These are phyloP conservation scores for Diorhabda carinulata DNA, from an alignment of 1,140 invertebrate species.

Conservation along the genomic window DNA sequence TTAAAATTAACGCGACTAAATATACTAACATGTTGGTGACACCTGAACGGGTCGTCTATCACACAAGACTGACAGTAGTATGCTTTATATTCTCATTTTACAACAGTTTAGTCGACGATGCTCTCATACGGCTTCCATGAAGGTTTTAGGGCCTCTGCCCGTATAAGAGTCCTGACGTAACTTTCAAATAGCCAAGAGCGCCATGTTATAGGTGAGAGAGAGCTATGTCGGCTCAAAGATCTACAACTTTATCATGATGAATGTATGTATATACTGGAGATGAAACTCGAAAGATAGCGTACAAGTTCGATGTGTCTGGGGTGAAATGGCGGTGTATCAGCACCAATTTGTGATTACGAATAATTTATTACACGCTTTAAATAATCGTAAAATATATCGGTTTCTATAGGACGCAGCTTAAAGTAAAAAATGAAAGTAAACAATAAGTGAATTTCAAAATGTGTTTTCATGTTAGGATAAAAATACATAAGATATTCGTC, in stretches of 20 bases:
- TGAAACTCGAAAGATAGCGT: neutral
- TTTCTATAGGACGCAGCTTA: too few relatives aligned
- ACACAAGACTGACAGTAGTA: conserved; percentile 38
- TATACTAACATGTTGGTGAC: conserved; percentile 19
- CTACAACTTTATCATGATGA: conserved; percentile 19
- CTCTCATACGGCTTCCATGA: conserved; percentile 22
- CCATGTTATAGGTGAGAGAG: conserved; percentile 33
- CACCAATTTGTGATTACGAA: conserved; percentile 9
- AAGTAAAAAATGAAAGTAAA: too few relatives aligned
- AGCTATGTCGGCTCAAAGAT: conserved; percentile 20
- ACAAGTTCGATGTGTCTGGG: neutral
- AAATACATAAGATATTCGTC: too few relatives aligned
- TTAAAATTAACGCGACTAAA: conserved; percentile 9
- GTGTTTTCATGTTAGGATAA: too few relatives aligned
- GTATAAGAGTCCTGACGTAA: conserved; percentile 24
- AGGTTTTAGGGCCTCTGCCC: conserved; percentile 30
- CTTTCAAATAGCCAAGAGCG: conserved; percentile 30
- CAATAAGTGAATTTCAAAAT: too few relatives aligned
- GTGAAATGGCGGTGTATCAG: neutral
- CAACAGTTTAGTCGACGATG: conserved; percentile 35
- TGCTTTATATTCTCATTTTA: conserved; percentile 47
- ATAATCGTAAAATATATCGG: too few relatives aligned
- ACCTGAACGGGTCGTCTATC: conserved; percentile 35
- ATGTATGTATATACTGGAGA: conserved; percentile 19
- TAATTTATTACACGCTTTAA: neutral